A percentile compares a stretch with the other conserved stretches of the same genome.
These are phyloP conservation scores for Heliconius himera DNA, from an alignment of 1,140 invertebrate genomes.

Conservation along the genomic window DNA sequence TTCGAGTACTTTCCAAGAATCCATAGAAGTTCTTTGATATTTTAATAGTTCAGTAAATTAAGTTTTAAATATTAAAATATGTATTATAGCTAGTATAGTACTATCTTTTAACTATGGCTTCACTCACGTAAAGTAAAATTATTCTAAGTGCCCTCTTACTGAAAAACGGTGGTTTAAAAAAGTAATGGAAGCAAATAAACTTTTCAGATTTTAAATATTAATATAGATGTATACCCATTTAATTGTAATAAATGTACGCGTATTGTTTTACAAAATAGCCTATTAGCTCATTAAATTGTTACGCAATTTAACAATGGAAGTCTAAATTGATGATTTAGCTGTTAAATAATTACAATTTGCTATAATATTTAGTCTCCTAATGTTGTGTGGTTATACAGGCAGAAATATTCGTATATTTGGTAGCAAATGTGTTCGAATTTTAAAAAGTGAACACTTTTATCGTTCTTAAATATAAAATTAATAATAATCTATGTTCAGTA, in stretches of 20 bases:
- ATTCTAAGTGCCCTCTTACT: background rate
- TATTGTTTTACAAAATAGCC: conserved; percentile 21
- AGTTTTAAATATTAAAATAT: background rate
- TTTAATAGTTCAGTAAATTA: conserved; percentile 8
- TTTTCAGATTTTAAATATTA: no score
- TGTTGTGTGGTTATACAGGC: background rate
- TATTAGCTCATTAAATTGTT: conserved; percentile 14
- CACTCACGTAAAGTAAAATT: background rate
- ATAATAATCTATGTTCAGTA: no score
- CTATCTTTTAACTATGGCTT: background rate
- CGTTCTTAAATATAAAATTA: no score
- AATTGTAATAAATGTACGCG: background rate
- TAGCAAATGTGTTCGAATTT: no score
- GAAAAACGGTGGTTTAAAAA: no score
- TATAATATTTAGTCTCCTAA: background rate
- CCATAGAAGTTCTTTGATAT: conserved; percentile 21
- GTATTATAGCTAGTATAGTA: background rate
- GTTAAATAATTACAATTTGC: conserved; percentile 4
- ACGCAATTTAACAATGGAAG: conserved; percentile 16
- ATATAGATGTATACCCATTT: background rate
- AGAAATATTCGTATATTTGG: no score
- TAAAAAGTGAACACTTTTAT: no score
- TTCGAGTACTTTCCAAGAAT: background rate
- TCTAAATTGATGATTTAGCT: conserved; percentile 22
- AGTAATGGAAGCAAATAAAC: no score